These are phyloP conservation scores for Ctenopoma multispine DNA, from an alignment of 2,797 vertebrate genomes.

Conservation along the genomic window DNA sequence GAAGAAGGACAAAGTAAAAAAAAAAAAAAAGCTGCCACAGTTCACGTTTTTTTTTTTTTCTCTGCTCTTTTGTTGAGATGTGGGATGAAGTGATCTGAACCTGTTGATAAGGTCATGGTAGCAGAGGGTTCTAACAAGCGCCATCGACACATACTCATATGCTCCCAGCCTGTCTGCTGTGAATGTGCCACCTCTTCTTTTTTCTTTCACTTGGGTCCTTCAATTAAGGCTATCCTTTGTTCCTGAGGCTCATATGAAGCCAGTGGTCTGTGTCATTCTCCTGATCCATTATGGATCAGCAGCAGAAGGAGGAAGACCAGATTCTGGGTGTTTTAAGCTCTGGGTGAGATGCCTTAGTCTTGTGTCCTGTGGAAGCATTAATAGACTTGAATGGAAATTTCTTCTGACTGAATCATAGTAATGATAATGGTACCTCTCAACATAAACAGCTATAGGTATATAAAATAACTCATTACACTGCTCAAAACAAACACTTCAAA, in stretches of 20 bases:
- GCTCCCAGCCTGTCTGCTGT: conserved; percentile 1
- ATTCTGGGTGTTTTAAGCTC: conserved; percentile 36
- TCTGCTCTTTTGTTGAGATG: background rate
- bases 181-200: conserved; percentile 26
- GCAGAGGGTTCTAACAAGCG: conserved; percentile 16
- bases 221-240: conserved; percentile 60
- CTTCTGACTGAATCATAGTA: background rate
- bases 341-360: conserved; percentile 3
- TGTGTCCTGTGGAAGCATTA: background rate
- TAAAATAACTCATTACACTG: too few species aligned
- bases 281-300: conserved; percentile 70
- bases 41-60: conserved; percentile 3
- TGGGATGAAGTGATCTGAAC: conserved; percentile 23
- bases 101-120: conserved; percentile 43
- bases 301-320: conserved; percentile 35
- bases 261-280: conserved; percentile 53
- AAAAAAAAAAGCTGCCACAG: background rate
- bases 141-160: conserved; percentile 9
- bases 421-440: too few species aligned
- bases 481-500: too few species aligned
- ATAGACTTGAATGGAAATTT: background rate
- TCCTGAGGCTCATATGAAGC: conserved; percentile 43
- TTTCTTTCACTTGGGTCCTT: conserved; percentile 26
- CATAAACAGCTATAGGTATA: too few species aligned
- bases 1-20: conserved; percentile 5